These are phyloP conservation scores for Lasioglossum morio DNA, from an alignment of 2,888 invertebrate species.

Conservation along the genomic window DNA sequence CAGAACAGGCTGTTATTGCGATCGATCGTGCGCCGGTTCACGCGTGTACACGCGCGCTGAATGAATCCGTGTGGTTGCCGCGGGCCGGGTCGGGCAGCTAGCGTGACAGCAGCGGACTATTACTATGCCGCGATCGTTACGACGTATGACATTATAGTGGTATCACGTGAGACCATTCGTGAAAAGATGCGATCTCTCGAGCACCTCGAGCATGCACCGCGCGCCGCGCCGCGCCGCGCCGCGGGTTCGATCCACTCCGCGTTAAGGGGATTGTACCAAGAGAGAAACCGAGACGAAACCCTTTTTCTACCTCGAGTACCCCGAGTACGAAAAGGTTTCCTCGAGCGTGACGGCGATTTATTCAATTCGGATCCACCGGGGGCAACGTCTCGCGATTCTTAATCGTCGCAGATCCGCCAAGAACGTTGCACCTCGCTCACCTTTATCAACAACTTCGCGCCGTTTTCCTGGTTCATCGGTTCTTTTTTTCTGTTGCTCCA, in stretches of 20 bases:
- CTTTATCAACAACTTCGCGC: constrained; percentile 1
- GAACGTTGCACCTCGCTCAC: neutral
- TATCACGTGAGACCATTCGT: constrained; percentile 69
- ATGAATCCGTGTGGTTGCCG: neutral
- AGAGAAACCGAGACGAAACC: constrained; percentile 63
- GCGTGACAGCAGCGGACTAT: constrained; percentile 57
- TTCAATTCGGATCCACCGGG: constrained; percentile 46
- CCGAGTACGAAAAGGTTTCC: constrained; percentile 60
- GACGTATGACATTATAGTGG: constrained; percentile 64
- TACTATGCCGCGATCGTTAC: constrained; percentile 59
- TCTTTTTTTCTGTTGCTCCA: neutral
- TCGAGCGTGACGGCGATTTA: constrained; percentile 48
- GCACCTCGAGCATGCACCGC: constrained; percentile 62
- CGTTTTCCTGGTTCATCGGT: neutral
- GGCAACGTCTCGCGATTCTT: constrained; percentile 44
- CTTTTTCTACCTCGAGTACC: constrained; percentile 51
- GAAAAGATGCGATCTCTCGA: constrained; percentile 71
- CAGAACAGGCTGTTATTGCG: neutral
- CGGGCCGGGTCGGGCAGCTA: constrained; percentile 9
- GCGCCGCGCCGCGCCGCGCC: neutral
- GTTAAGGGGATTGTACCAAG: constrained; percentile 65
- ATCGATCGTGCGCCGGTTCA: neutral
- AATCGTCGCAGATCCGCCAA: constrained; percentile 13
- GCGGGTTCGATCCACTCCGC: constrained; percentile 62
- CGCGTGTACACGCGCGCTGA: neutral